Evolutionary conservation across 1,140 invertebrate species (phyloP), one percentile per base, ranked within the genome.

Genomic region (Sweltsa coloradensis): DNA sequence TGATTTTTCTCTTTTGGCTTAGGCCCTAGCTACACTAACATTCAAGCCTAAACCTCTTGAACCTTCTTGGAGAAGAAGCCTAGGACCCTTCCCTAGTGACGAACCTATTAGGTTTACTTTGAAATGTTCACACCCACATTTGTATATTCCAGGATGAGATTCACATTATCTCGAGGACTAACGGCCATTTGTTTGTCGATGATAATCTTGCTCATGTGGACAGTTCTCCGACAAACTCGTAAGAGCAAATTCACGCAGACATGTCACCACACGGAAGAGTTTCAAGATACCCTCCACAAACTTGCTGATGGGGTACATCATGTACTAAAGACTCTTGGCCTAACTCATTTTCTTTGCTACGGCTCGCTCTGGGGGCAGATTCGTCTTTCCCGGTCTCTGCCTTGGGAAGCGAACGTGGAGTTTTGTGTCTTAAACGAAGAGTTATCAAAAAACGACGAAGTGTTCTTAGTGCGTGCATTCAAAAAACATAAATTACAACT

Each of bases 281-380:
- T 44, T 22, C 42, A 44, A 31, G 42, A 44, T 1, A 31, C 24
- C 6, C 26, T 44, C 7, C 42, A 44, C 16, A 26, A 44, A 31
- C 26, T 44, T 14, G 42, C 42, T 18, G 16, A 29, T 9, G 34
- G 41, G 22, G 24, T 26, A 23, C 42, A 44, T n/a, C 24, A 18
- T 13, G 49, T 63, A 3, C 53, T 71, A 18, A 41, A 54, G n/a
- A 51, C 57, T 16, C 47, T 68, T 18, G 50, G 59, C 6, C 47
- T 71, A 1, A 57, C 60, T 5, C 64, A 73, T 55, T 71, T 68
- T 47, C 52, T 74, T 2, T 75, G 72, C 54, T 75, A 71, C 53
- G 67, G 68, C 21, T 64, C 64, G n/a, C 59, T 75, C 5, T 75
- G 71, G 70, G 70, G 69, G n/a, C 65, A 66, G 11, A 54, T 74